Base-by-base conservation (phyloP, 2,113 vertebrate species). In the Ifrita kowaldi region DNA sequence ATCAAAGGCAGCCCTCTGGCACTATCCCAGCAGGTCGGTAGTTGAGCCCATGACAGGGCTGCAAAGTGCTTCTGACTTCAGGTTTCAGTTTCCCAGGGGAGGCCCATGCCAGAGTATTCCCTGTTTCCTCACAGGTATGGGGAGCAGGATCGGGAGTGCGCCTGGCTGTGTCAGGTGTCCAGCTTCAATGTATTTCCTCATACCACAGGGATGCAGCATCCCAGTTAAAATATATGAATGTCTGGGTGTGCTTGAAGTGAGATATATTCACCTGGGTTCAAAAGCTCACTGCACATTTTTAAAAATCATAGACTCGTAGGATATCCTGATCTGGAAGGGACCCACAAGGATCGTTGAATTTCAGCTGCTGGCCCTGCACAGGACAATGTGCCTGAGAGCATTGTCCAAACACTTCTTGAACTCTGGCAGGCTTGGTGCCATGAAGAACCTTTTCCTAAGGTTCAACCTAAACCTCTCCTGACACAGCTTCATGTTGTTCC, bases 51-150 rank as follows among this genome's bases (percentile, higher is more conserved):
- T 3, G 20, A 47, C 73, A 91, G 75, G 47, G 35, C 39, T 89
- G 86, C 49, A 77, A 78, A 5, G 11, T 67, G n/a, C 78, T 78
- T 55, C 87, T 90, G 86, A 83, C 50, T 94, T 76, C 59, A 87
- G 89, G 94, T 96, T 91, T 97, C 94, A 96, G 26, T 94, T 97
- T 96, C 63, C 69, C 6, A 0, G 63, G 71, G 62, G 62, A 88
- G 62, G 53, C 64, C 65, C 47, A 87, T 93, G 94, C 89, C 93
- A 94, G 70, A 39, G 37, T 64, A 65, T 93, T 95, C 77, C 74
- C 53, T 88, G 55, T 90, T 92, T 91, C 86, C 87, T 87, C 33
- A 5, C 64, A 64, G 76, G 46, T 88, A 75, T 56, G 78, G 50
- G 64, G 35, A 93, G 73, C 63, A 67, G 55, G 63, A 84, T 70